These are phyloP conservation scores for Psophia crepitans DNA, from an alignment of 2,113 vertebrate genomes.

Conservation along the genomic window DNA sequence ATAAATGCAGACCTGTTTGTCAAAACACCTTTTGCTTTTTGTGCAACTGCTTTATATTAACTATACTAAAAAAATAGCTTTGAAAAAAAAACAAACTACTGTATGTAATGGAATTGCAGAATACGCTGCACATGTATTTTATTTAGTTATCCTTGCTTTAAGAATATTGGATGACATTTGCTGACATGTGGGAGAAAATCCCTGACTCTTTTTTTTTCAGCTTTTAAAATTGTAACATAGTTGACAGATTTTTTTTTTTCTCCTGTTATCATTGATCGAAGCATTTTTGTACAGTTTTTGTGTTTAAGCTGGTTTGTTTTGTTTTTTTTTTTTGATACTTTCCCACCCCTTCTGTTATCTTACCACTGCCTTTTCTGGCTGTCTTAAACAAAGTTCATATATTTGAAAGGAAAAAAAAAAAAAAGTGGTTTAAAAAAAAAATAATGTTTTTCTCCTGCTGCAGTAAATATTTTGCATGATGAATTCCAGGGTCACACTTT, in stretches of 20 bases:
- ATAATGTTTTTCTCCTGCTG: slow-evolving; percentile 78
- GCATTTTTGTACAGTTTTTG: slow-evolving; percentile 90
- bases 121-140: slow-evolving; percentile 92
- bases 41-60: slow-evolving; percentile 95
- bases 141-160: slow-evolving; percentile 91
- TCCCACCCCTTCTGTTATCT: slow-evolving; percentile 78
- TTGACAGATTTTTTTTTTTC: slow-evolving; percentile 82
- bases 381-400: slow-evolving; percentile 81
- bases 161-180: slow-evolving; percentile 82
- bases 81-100: slow-evolving; percentile 84
- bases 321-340: slow-evolving; percentile 85
- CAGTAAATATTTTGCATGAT: slow-evolving; percentile 91
- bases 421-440: slow-evolving; percentile 47
- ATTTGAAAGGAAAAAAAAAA: slow-evolving; percentile 75
- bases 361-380: slow-evolving; percentile 86
- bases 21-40: slow-evolving; percentile 91
- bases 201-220: slow-evolving; percentile 73
- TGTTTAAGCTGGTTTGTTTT: slow-evolving; percentile 59
- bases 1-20: slow-evolving; percentile 85
- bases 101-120: slow-evolving; percentile 95
- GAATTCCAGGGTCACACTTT: slow-evolving; percentile 86
- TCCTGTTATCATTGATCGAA: slow-evolving; percentile 84
- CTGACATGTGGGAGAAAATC: slow-evolving; percentile 84
- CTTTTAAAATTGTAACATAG: slow-evolving; percentile 94
- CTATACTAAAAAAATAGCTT: slow-evolving; percentile 85